These are phyloP conservation scores for Sinonovacula constricta DNA, from an alignment of 1,140 invertebrate species.

Conservation along the genomic window DNA sequence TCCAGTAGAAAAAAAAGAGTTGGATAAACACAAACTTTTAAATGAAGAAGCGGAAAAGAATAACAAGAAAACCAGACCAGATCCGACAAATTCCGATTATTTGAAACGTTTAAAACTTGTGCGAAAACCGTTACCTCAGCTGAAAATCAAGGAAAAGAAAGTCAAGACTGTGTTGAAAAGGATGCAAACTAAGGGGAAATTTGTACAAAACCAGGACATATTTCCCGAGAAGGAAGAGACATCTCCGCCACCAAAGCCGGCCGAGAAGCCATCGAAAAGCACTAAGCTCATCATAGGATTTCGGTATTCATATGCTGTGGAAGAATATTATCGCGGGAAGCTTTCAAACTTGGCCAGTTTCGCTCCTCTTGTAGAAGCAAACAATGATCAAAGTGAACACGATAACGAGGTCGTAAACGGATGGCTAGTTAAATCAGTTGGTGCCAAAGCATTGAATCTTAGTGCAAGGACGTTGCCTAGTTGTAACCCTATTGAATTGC, in stretches of 20 bases:
- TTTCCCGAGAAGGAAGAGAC: not conserved
- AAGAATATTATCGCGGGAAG: slow-evolving; percentile 34
- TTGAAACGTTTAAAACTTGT: slow-evolving; percentile 25
- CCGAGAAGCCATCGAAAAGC: slow-evolving; percentile 6
- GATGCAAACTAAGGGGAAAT: slow-evolving; percentile 1
- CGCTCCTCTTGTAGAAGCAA: not conserved
- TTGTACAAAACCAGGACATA: slow-evolving; percentile 8
- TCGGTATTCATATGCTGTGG: slow-evolving; percentile 41
- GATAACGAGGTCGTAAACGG: slow-evolving; percentile 35
- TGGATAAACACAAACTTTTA: slow-evolving; percentile 26
- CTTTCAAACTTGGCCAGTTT: not conserved
- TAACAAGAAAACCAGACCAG: not conserved
- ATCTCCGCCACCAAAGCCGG: slow-evolving; percentile 6
- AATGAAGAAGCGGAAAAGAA: slow-evolving; percentile 42
- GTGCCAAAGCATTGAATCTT: slow-evolving; percentile 15
- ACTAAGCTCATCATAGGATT: slow-evolving; percentile 39
- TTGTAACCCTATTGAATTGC: slow-evolving; percentile 43
- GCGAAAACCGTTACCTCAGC: not conserved
- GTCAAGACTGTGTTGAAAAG: slow-evolving; percentile 17
- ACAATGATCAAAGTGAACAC: not conserved
- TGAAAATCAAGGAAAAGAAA: slow-evolving; percentile 9
- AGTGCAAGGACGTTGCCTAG: slow-evolving; percentile 38
- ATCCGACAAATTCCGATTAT: slow-evolving; percentile 1
- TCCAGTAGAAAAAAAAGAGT: slow-evolving; percentile 28
- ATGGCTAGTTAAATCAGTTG: slow-evolving; percentile 37